Percentiles rank a stretch among this genome's conserved stretches.
phyloP scores from a whole-genome alignment of 2,113 vertebrate species.

The Thalassarche chlororhynchos region DNA sequence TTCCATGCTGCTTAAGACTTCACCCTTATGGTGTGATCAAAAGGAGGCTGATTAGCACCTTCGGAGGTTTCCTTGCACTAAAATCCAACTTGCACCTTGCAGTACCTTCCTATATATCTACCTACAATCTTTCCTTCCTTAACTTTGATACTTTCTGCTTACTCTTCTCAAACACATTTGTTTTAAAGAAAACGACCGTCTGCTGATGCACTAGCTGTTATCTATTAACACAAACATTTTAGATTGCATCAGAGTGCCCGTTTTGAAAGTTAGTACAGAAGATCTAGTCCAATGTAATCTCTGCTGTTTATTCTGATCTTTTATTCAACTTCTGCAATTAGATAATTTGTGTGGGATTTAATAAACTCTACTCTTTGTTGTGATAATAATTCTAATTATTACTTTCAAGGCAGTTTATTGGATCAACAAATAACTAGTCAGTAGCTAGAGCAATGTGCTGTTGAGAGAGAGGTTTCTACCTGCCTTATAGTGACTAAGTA shows the following conservation, averaged over 20 bases:
- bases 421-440: not conserved
- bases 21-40: not conserved
- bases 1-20: not conserved
- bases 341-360: not conserved
- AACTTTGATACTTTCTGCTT: not conserved
- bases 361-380: slow-evolving; percentile 9
- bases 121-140: not conserved
- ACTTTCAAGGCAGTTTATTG: slow-evolving; percentile 16
- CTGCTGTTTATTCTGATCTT: slow-evolving; percentile 15
- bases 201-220: slow-evolving; percentile 41
- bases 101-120: not conserved
- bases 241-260: not conserved
- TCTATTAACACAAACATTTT: slow-evolving; percentile 43
- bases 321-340: slow-evolving; percentile 20
- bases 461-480: not conserved
- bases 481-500: not conserved
- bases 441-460: not conserved
- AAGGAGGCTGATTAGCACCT: not conserved
- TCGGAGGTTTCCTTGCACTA: not conserved
- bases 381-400: not conserved
- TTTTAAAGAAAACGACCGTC: not conserved
- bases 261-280: slow-evolving; percentile 15
- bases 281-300: not conserved
- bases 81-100: not conserved
- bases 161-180: not conserved